Base-by-base conservation (phyloP, 1,140 invertebrate species). In the Leptinotarsa undecemlineata region DNA sequence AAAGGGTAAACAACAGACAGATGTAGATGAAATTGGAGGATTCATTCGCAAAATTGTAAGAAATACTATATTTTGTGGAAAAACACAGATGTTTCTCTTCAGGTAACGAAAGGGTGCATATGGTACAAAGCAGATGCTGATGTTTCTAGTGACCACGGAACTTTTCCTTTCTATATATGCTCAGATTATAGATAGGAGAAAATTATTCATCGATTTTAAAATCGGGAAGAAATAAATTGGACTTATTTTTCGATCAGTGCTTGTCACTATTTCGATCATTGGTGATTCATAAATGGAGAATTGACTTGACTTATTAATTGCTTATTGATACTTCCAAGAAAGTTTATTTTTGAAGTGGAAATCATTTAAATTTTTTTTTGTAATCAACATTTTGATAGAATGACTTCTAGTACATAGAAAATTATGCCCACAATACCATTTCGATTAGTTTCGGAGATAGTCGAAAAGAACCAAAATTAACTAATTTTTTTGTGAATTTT, bases 61-160 rank as follows among this genome's bases (percentile, higher is more conserved):
- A 74, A 74, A 74, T 69, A 47, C 72, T 74, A 74, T 74, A 74
- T 68, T 68, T 74, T 68, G 19, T 51, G 66, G 66, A 67, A 74
- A 74, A 74, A 74, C 42, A 68, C 72, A 74, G 72, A 74, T 74
- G 72, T 74, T 69, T 61, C 51, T 57, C 51, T 68, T 42, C 72
- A 74, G 72, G 72, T 74, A 74, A n/a, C 72, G 23, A 74, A 74
- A 74, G 72, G 72, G 72, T 74, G 42, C 51, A 61, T 64, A 64
- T 64, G 62, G 69, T 61, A 26, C 23, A 60, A 68, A 69, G 72
- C 72, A 74, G 72, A 74, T 74, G 72, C 72, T 62, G 33, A 57
- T 62, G 42, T 47, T 21, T 20, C 48, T 62, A 26, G 57, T 71
- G 69, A 71, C 69, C 69, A 61, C 51, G 19, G 63, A 47, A 74